Base-by-base conservation (phyloP, 2,888 invertebrate species). In the Agriopis leucophaearia region DNA sequence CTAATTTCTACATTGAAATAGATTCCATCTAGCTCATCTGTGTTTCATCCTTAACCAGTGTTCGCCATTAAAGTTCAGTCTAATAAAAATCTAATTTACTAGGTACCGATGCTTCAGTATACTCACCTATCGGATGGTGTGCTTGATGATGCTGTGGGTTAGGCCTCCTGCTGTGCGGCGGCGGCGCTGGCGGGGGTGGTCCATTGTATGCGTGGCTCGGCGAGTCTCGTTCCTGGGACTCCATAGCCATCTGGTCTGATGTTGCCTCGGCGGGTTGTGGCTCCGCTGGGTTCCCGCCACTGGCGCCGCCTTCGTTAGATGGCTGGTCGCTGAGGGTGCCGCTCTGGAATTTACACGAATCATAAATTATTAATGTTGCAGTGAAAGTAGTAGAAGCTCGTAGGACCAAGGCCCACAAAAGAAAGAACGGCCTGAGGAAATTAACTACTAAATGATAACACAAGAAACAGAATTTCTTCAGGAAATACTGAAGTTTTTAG, bases 81-180 rank as follows among this genome's bases (percentile, higher is more conserved):
- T 5, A 5, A 27, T 2, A 27, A 0, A 27, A 27, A 27, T 27
- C 3, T 27, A 27, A 27, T 3, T 3, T 27, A 27, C 27, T 3
- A 2, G 27, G 27, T 27, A 27, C 27, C 27, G 38, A 38, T 38
- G 38, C 38, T 38, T 8, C 9, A 38, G 44, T 8, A 15, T 58
- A 56, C 88, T 76, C 81, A 94, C 87, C 90, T 88, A 90, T 81
- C 59, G 90, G 84, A 84, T 94, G 91, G 83, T 94, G 92, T 66
- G 88, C 85, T 82, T 97, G 97, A 60, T 95, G 95, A 73, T 96
- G 95, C 48, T 95, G 95, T 70, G 95, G 96, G 66, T 95, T 96
- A 57, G 96, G 97, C 35, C 97, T 96, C 78, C 96, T 96, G 78
- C 97, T 96, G 75, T 97, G 97, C 0, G 95, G 95, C 1, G 96